Percentiles rank a stretch among this genome's conserved stretches.
Evolutionary conservation across 2,113 vertebrate genomes (phyloP).

Genomic region (Thinocorus orbignyianus): DNA sequence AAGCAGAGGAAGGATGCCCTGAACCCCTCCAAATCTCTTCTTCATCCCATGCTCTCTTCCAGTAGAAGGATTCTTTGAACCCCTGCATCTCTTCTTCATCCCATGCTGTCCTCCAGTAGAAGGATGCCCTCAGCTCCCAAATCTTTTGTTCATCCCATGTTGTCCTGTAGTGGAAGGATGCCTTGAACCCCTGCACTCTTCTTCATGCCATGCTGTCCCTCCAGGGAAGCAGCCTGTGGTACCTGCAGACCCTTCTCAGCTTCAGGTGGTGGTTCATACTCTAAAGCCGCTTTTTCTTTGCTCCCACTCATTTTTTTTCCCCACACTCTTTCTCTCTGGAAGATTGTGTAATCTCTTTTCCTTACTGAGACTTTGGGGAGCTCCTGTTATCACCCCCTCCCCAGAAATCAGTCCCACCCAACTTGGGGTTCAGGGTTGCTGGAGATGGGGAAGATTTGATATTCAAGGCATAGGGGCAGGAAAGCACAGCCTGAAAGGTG

Average conservation of each 20-base stretch:
- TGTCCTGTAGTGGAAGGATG: not conserved
- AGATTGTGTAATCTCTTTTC: not conserved
- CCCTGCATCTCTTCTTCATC: rapidly evolving
- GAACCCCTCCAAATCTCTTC: too few relatives aligned
- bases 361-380: not conserved
- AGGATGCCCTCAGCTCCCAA: not conserved
- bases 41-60: too few relatives aligned
- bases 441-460: not conserved
- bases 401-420: not conserved
- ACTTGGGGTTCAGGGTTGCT: not conserved
- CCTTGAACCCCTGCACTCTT: rapidly evolving
- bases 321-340: not conserved
- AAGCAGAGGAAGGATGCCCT: not conserved
- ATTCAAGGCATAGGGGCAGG: not conserved
- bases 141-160: not conserved
- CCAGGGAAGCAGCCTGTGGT: not conserved
- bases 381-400: not conserved
- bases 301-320: not conserved
- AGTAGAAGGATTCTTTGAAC: not conserved
- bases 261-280: rapidly evolving
- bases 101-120: not conserved
- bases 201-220: not conserved
- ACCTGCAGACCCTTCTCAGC: not conserved
- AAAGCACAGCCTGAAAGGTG: constrained; percentile 15
- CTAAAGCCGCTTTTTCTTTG: not conserved